Base-by-base conservation (phyloP, 35 echinoderm and acorn worm genomes). In the Apostichopus japonicus region DNA sequence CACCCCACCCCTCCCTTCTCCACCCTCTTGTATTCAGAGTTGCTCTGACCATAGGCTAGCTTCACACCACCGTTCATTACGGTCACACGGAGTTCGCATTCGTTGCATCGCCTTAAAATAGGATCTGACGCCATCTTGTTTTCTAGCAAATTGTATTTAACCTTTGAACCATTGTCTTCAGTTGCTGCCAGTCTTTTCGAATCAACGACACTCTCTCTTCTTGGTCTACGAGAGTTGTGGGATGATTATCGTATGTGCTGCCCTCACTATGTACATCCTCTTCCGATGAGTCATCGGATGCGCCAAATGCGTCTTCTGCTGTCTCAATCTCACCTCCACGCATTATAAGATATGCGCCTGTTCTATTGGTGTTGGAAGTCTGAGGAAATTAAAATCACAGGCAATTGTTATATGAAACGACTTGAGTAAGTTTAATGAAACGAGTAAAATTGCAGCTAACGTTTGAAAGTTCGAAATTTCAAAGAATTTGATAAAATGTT, bases 311-410 rank as follows among this genome's bases (percentile, higher is more conserved):
- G 59, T 94, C 90, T 78, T 94, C 89, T 5, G 80, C 93, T n/a
- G 93, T 71, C 72, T 94, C 90, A 23, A 94, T 70, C 53, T 94
- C 93, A n/a, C 70, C 93, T 10, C 93, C 93, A n/a, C 93, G 77
- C 93, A 94, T 94, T 6, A 94, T 92, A 1, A 94, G 80, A 65
- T 90, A 94, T 21, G 93, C 88, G 15, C 93, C 90, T 58, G 93
- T 92, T 16, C 90, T 80, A 61, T 94, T 94, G 10, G 55, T 5
- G 1, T 58, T 91, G 14, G 77, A 19, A 9, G 7, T 79, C 90
- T 79, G 72, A 25, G 16, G 24, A 62, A 87, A 33, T 23, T 0
- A 22, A 87, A 10, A 61, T 13, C 57, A 61, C 2, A 3, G 2
- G 33, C 33, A 44, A 44, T 44, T 44, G 33, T 4, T 44, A 44